A percentile compares a stretch with the other conserved stretches of the same genome.
These are phyloP conservation scores for Dreissena rostriformis DNA, from an alignment of 1,140 invertebrate species.

Conservation along the genomic window DNA sequence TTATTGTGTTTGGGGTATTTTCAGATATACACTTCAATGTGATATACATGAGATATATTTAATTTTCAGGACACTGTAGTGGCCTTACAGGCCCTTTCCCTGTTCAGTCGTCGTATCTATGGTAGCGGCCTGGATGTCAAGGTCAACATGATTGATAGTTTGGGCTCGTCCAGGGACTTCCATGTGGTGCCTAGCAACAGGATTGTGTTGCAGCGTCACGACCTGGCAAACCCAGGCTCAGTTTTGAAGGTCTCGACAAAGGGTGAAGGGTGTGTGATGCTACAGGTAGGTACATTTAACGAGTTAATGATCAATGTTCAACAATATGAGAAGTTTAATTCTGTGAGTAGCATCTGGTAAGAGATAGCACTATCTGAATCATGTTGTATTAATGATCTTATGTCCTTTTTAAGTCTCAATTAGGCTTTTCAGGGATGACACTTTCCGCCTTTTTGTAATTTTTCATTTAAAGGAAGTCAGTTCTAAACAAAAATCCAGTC, in stretches of 20 bases:
- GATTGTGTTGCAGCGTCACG: slow-evolving; percentile 56
- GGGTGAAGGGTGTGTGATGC: slow-evolving; percentile 90
- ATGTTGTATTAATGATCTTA: too few species aligned
- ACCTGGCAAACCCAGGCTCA: slow-evolving; percentile 36
- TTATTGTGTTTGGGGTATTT: too few species aligned
- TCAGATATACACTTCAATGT: too few species aligned
- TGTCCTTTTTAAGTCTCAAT: too few species aligned
- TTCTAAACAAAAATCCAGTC: too few species aligned
- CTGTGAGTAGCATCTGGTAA: too few species aligned
- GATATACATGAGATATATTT: not conserved
- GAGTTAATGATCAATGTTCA: too few species aligned
- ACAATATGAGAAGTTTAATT: too few species aligned
- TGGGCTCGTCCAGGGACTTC: slow-evolving; percentile 24
- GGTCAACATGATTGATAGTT: slow-evolving; percentile 27
- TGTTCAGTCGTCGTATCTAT: slow-evolving; percentile 65
- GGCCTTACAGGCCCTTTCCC: slow-evolving; percentile 79
- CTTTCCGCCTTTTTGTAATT: too few species aligned
- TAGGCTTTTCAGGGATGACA: too few species aligned
- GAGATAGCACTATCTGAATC: too few species aligned
- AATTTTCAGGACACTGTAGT: slow-evolving; percentile 79
- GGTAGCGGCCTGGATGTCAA: slow-evolving; percentile 50
- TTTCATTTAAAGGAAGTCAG: too few species aligned
- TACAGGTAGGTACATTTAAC: slow-evolving; percentile 84
- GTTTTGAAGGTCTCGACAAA: slow-evolving; percentile 84
- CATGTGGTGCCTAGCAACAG: slow-evolving; percentile 58